Evolutionary conservation across 2,888 invertebrate species (phyloP).

Genomic region (Axea sp.): DNA sequence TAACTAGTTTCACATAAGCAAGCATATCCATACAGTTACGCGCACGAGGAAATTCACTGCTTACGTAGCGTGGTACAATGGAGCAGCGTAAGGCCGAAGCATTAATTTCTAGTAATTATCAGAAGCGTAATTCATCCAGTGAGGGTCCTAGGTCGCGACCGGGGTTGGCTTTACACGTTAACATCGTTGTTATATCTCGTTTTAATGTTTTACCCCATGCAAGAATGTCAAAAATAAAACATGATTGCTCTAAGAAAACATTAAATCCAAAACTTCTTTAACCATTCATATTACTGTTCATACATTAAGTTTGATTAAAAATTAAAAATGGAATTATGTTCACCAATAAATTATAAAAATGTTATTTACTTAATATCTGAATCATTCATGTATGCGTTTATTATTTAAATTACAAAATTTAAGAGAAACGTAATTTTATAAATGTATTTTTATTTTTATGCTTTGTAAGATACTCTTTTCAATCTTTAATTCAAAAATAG

Average conservation of each 20-base stretch:
- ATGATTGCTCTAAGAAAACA: conserved; percentile 22
- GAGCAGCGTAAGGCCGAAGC: conserved; percentile 67
- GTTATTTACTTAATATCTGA: no score
- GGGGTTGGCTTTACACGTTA: conserved; percentile 77
- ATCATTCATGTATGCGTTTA: no score
- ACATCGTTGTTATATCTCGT: conserved; percentile 79
- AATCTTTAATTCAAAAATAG: conserved; percentile 31
- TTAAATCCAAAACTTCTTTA: background rate
- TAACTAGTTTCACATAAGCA: conserved; percentile 63
- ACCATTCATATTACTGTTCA: conserved; percentile 20
- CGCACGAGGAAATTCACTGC: conserved; percentile 53
- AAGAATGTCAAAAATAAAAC: conserved; percentile 53
- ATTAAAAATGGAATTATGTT: no score
- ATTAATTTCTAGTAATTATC: conserved; percentile 78
- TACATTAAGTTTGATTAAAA: no score
- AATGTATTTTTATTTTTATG: no score
- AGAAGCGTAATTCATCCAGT: conserved; percentile 76
- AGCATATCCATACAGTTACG: conserved; percentile 60
- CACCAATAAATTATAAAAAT: no score
- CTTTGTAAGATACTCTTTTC: conserved; percentile 6
- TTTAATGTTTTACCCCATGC: conserved; percentile 74
- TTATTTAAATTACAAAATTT: no score
- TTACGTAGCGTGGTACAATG: conserved; percentile 46
- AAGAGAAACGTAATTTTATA: no score
- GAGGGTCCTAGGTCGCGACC: conserved; percentile 76